Percentiles rank a stretch among this genome's conserved stretches.
These are phyloP conservation scores for Pteruthius melanotis DNA, from an alignment of 2,113 vertebrate genomes.

Conservation along the genomic window DNA sequence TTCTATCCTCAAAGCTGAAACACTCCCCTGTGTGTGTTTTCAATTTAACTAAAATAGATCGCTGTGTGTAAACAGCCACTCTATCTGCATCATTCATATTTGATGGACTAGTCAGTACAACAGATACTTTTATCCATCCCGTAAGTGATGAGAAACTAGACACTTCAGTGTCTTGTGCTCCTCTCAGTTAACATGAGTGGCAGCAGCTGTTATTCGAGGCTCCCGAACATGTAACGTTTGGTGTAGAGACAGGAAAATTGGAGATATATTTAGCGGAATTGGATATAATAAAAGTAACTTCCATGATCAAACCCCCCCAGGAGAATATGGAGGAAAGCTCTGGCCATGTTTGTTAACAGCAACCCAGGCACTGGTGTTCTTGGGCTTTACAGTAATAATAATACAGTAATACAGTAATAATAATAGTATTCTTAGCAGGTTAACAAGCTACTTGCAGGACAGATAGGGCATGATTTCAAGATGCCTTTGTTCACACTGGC, in stretches of 20 bases:
- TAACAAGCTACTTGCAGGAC: not conserved
- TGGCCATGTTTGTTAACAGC: not conserved
- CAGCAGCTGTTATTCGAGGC: constrained; percentile 56
- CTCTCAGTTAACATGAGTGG: constrained; percentile 67
- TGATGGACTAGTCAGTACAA: constrained; percentile 80
- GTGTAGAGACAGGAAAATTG: constrained; percentile 36
- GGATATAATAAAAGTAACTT: not conserved
- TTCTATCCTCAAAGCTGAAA: constrained; percentile 34
- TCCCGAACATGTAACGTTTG: not conserved
- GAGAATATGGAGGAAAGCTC: not conserved
- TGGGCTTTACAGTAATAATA: not conserved
- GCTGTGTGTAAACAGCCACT: constrained; percentile 70
- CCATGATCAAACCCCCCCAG: not conserved
- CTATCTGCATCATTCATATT: constrained; percentile 84
- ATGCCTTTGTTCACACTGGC: not conserved
- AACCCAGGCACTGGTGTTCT: not conserved
- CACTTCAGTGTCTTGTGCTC: constrained; percentile 62
- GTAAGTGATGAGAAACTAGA: constrained; percentile 71
- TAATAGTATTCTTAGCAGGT: not conserved
- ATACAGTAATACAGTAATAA: no score
- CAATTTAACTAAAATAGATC: constrained; percentile 74
- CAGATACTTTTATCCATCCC: constrained; percentile 59
- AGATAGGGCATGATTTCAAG: not conserved
- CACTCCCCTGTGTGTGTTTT: constrained; percentile 33
- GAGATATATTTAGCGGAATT: not conserved